Percentiles rank a stretch among this genome's conserved stretches.
phyloP scores from a whole-genome alignment of 2,113 vertebrate species.

The Zosterops japonicus region DNA sequence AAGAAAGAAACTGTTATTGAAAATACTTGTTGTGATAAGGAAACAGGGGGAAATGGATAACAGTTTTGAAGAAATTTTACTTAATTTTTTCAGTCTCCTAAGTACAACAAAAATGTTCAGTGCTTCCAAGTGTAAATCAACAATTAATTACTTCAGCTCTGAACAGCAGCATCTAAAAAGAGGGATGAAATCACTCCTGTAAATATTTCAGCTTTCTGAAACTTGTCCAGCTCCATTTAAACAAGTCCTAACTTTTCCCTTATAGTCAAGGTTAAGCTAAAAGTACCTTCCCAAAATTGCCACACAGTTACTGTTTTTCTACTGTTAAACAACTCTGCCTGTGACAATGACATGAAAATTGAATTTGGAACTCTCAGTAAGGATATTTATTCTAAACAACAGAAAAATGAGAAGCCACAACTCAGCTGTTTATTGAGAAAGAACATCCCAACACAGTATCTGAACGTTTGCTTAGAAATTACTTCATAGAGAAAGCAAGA shows the following conservation, averaged over 20 bases:
- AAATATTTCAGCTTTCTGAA: not conserved
- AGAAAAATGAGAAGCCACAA: not conserved
- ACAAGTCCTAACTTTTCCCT: not conserved
- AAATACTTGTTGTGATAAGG: not conserved
- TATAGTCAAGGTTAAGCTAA: not conserved
- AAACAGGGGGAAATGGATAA: not conserved
- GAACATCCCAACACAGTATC: not conserved
- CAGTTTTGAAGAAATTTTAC: not conserved
- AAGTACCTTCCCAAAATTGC: not conserved
- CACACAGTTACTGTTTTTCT: not conserved
- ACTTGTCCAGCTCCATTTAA: not conserved
- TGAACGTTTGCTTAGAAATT: not conserved
- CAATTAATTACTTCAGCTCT: not conserved
- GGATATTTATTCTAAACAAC: not conserved
- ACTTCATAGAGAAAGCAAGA: not conserved
- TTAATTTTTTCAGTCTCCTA: not conserved
- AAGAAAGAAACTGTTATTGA: not conserved
- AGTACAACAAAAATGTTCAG: not conserved
- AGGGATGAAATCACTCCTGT: not conserved
- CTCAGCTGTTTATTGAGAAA: not conserved
- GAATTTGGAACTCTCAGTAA: not conserved
- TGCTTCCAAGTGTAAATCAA: not conserved
- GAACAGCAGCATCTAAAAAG: not conserved
- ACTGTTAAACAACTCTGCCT: not conserved
- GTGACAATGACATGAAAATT: not conserved